Percentiles rank a stretch among this genome's conserved stretches.
phyloP scores from a whole-genome alignment of 2,797 vertebrate genomes.

The Hoplostethus mediterraneus region DNA sequence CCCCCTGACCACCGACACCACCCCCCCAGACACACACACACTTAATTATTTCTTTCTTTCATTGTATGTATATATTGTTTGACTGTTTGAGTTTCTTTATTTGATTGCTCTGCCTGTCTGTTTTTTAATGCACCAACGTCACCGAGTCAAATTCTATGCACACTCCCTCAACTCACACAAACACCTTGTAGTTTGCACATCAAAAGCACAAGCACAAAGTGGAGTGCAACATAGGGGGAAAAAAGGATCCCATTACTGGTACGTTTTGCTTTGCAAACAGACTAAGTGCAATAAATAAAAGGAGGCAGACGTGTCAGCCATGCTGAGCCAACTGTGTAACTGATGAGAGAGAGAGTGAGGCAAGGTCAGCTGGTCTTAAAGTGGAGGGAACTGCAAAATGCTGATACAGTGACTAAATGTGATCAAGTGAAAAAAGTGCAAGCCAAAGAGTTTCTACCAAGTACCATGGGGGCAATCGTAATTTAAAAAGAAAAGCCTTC shows the following conservation, averaged over 20 bases:
- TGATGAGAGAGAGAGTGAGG: neutral
- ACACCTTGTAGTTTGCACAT: constrained; percentile 39
- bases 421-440: constrained; percentile 7
- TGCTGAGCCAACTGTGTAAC: neutral
- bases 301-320: neutral
- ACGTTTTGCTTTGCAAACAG: constrained; percentile 23
- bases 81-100: no score
- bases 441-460: neutral
- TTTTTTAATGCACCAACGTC: no score
- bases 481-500: constrained; percentile 1
- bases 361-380: constrained; percentile 16
- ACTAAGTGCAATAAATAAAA: constrained; percentile 5
- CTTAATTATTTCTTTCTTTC: no score
- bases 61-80: no score
- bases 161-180: constrained; percentile 15
- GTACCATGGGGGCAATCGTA: neutral
- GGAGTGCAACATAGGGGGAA: constrained; percentile 10
- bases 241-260: constrained; percentile 16
- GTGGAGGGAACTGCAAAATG: constrained; percentile 1
- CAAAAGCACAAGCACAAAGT: constrained; percentile 28
- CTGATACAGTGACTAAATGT: constrained; percentile 13
- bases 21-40: no score
- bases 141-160: no score
- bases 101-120: no score
- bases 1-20: no score